Evolutionary conservation across 2,797 vertebrate genomes (phyloP).

Genomic region (Phylloscopus collybita): DNA sequence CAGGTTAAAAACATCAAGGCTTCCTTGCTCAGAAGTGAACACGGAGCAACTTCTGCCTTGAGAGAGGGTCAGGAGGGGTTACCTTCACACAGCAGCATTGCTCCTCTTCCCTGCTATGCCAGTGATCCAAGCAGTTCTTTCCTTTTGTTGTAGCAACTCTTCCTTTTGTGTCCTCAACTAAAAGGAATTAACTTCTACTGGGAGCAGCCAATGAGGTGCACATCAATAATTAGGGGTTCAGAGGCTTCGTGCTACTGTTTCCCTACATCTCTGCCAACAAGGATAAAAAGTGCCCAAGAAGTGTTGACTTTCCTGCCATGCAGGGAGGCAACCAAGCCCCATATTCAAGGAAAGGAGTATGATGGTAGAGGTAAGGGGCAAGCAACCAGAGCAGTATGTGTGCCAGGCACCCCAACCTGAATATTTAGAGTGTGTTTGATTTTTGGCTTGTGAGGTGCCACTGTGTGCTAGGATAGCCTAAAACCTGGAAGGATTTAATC

Average conservation of each 20-base stretch:
- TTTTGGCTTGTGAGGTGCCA: background rate
- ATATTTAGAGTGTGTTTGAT: background rate
- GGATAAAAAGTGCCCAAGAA: background rate
- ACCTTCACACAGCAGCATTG: background rate
- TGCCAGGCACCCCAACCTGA: background rate
- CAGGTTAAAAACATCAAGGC: background rate
- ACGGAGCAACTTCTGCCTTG: background rate
- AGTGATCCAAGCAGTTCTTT: background rate
- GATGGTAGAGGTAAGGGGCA: background rate
- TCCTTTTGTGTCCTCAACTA: background rate
- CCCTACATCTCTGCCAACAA: background rate
- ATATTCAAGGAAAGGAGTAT: background rate
- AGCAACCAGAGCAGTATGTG: accelerated
- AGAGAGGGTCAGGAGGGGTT: background rate
- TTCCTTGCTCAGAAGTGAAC: background rate
- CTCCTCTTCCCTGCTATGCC: background rate
- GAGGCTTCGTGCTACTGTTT: background rate
- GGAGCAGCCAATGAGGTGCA: background rate
- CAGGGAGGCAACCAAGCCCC: background rate
- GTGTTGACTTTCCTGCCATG: background rate
- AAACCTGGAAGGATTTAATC: background rate
- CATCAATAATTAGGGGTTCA: background rate
- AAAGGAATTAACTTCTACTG: background rate
- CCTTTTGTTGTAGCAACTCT: background rate
- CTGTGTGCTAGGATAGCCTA: background rate